Evolutionary conservation across 2,797 vertebrate species (phyloP), one percentile per base, ranked within the genome.

Genomic region (Ambastaia sidthimunki): DNA sequence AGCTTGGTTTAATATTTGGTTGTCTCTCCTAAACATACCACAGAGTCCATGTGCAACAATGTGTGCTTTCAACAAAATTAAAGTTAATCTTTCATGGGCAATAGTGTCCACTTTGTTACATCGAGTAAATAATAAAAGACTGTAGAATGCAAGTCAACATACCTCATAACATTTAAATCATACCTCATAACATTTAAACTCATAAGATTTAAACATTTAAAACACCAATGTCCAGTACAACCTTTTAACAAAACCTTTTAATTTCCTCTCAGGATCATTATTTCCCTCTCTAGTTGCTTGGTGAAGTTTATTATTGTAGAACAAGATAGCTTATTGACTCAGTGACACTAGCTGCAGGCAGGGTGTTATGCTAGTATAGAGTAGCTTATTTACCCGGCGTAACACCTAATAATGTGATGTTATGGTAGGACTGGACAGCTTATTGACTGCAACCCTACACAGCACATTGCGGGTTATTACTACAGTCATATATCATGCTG

Each of bases 311-410:
- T 84, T 82, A 84, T 73, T 83, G 55, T 63, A 75, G 76, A 74
- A 68, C 63, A 71, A 55, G 19, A 72, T 66, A 60, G 65, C 41
- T 67, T 83, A 73, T 80, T 82, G 84, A 81, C 59, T 66, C 62
- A 16, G 37, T 65, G 66, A 68, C 37, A 74, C 60, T 71, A 78
- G 69, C 75, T 60, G 47, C 1, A 11, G 63, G 50, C 63, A 34
- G 71, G 7, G 44, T 85, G 85, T 85, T 85, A 80, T 81, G 57
- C 48, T 78, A 76, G 83, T 73, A 59, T 59, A 78, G 54, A 67
- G 25, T 68, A 62, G 76, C 83, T 80, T 82, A 70, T 72, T 75
- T 73, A 82, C 66, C 23, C 57, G 60, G 75, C 9, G 19, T 82
- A 77, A 82, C 73, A 72, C 80, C 60, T 83, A 67, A 82, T 84